A percentile compares a stretch with the other conserved stretches of the same genome.
Evolutionary conservation across 2,113 vertebrate genomes (phyloP).

Genomic region (Phodopus roborovskii): DNA sequence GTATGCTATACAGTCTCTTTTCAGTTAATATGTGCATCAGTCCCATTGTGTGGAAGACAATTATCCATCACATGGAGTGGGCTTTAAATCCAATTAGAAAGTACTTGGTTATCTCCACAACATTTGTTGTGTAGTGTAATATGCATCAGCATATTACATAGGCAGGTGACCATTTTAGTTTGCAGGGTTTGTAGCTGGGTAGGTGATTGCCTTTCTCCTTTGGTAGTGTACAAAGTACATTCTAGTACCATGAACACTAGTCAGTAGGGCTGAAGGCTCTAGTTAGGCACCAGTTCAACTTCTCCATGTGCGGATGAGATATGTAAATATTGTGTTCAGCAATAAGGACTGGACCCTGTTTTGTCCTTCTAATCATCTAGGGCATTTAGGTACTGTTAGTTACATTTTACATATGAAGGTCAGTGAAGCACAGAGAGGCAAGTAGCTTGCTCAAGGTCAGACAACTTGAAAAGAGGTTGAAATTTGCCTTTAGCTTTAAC

Average conservation of each 20-base stretch:
- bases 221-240: background rate
- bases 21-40: background rate
- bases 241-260: background rate
- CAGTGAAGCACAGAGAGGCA: conserved; percentile 5
- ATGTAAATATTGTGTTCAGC: background rate
- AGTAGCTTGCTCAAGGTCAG: conserved; percentile 6
- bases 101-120: background rate
- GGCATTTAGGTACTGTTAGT: background rate
- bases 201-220: background rate
- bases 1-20: background rate
- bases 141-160: background rate
- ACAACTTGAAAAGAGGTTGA: background rate
- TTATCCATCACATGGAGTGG: background rate
- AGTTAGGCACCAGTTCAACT: background rate
- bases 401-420: conserved; percentile 1
- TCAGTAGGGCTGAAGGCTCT: background rate
- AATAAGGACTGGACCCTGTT: background rate
- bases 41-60: background rate
- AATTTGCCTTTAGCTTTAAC: background rate
- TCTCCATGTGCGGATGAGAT: background rate
- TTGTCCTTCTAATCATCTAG: background rate
- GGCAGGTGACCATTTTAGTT: background rate
- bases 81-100: background rate
- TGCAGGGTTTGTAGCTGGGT: background rate
- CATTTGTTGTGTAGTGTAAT: too few species aligned